These are phyloP conservation scores for Falco peregrinus DNA, from an alignment of 2,797 vertebrate genomes.

Conservation along the genomic window DNA sequence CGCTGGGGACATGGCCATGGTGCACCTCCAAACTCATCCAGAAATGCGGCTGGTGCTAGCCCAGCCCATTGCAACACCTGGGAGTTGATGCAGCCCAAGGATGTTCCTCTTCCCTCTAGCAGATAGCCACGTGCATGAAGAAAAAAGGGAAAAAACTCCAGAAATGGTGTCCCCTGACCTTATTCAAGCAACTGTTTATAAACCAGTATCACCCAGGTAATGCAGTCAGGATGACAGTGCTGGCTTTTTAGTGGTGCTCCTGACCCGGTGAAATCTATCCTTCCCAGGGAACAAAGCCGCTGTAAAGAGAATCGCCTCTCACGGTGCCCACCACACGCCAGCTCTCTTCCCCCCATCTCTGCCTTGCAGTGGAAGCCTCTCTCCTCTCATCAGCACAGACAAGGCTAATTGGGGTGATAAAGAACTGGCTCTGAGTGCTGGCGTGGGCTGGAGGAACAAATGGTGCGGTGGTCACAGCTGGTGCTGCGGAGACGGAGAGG, in stretches of 20 bases:
- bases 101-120: neutral
- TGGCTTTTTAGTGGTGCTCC: neutral
- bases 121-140: neutral
- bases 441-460: constrained; percentile 51
- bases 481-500: constrained; percentile 46
- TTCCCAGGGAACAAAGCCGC: neutral
- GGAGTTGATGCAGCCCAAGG: neutral
- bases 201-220: neutral
- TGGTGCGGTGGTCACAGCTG: constrained; percentile 59
- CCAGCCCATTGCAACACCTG: neutral
- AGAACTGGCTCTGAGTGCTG: constrained; percentile 39
- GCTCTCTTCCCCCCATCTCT: neutral
- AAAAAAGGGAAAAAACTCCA: neutral
- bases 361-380: constrained; percentile 48
- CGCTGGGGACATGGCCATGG: rapidly evolving
- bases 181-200: neutral
- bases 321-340: neutral
- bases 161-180: neutral
- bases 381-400: constrained; percentile 66
- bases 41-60: rapidly evolving
- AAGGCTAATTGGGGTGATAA: constrained; percentile 57
- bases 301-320: neutral
- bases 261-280: neutral
- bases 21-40: neutral
- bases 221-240: neutral